Base-by-base conservation (phyloP, 2,797 vertebrate species). In the Thunnus albacares region DNA sequence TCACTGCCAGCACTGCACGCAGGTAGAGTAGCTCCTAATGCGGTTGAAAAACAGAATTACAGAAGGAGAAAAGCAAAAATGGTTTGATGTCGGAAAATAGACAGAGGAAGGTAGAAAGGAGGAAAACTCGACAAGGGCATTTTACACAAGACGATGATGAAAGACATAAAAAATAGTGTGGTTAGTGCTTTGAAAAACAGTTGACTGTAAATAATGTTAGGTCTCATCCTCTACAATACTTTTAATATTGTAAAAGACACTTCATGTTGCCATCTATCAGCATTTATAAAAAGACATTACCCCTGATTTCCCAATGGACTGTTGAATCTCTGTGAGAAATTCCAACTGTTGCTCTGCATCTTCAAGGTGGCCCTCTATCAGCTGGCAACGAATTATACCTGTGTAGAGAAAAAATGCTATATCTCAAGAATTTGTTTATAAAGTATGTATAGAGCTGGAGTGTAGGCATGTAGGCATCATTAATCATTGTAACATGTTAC, bases 261-360 rank as follows among this genome's bases (percentile, higher is more conserved):
- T 41, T 62, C 0, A 26, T 70, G 9, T 58, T 35, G 12, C 43
- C 43, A 20, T 52, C 4, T 17, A 3, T 38, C 7, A 30, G 26
- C 26, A 56, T 57, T 75, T 14, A 24, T 11, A 45, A 53, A 66
- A 13, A 43, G 4, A 58, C 71, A 72, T 87, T 95, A 99, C 98
- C 93, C 93, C 97, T 55, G 97, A 98, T 95, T 97, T 98, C 83
- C 97, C 98, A 88, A 99, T 96, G 41, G 97, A 97, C 71, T 98
- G 97, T 28, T 99, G 97, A 90, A 98, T 95, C 94, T 98, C 97
- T 76, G 95, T 96, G 62, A 99, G 95, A 87, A 99, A 99, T 87
- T 99, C 98, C 78, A 99, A 69, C 80, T 99, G 98, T 67, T 99
- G 97, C 79, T 98, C 97, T 28, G 97, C 98, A 1, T 99, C 97